Base-by-base conservation (phyloP, 2,797 vertebrate species). In the Sebastes flavidus region DNA sequence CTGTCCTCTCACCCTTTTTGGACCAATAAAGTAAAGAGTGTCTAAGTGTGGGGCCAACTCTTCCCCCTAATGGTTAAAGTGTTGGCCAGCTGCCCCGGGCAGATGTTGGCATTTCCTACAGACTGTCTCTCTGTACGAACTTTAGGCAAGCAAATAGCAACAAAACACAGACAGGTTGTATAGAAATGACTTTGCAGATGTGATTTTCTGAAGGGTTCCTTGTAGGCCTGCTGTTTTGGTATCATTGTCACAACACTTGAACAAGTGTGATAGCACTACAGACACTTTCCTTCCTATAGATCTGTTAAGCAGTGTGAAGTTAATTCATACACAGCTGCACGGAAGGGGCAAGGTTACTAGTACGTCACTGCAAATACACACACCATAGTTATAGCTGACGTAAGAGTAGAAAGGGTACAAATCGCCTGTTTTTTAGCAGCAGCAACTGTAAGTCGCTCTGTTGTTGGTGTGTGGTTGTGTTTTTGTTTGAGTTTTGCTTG, bases 71-170 rank as follows among this genome's bases (percentile, higher is more conserved):
- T 72, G 70, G 75, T 80, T 87, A 68, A 86, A 83, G 88, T 80
- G 80, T 83, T 72, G 83, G 82, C 81, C 90, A 78, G 75, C 83
- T 81, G 87, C 91, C 87, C 67, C 14, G 7, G 84, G 90, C 90
- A 92, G 80, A 90, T 92, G 91, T 87, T 89, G 86, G 72, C 84
- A 85, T 92, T 92, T 90, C 77, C 89, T 76, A 36, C 79, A 88
- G 81, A 78, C 84, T 69, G 65, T 83, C 84, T 67, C 58, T 82
- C 72, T 63, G 27, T 67, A 49, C 58, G 69, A 85, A 75, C 87
- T 88, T 89, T 78, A 84, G 79, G 81, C 90, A 85, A 85, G 86
- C 83, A 83, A 86, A 87, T 52, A 84, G 82, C 66, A 27, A 62
- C 16, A 82, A 80, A 80, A 54, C 83, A 65, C 34, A 74, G 65